These are phyloP conservation scores for Copidosoma aretas DNA, from an alignment of 2,888 invertebrate genomes.

Conservation along the genomic window DNA sequence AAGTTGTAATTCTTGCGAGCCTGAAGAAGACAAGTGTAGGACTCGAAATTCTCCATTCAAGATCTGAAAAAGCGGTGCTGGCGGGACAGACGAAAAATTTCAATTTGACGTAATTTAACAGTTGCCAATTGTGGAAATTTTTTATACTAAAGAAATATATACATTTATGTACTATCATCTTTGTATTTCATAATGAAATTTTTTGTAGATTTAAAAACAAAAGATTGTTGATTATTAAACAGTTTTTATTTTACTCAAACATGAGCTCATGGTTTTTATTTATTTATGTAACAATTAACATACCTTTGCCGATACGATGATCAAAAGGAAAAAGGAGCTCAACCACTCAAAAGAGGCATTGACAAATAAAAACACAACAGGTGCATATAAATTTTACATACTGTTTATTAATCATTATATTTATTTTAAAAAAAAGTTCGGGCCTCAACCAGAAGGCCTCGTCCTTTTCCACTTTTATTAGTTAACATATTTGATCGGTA, in stretches of 20 bases:
- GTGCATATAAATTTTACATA: conserved; percentile 56
- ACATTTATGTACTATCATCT: conserved; percentile 4
- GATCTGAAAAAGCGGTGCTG: neutral
- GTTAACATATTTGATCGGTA: conserved; percentile 56
- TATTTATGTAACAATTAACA: conserved; percentile 5
- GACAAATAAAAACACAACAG: conserved; percentile 16
- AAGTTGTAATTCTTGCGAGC: conserved; percentile 2
- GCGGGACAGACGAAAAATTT: neutral
- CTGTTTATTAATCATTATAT: conserved; percentile 58
- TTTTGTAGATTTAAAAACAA: conserved; percentile 18
- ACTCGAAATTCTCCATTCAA: neutral
- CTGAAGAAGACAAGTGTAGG: neutral
- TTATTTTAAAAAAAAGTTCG: conserved; percentile 54
- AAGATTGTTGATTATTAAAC: conserved; percentile 29
- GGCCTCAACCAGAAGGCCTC: conserved; percentile 59
- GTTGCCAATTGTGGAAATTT: conserved; percentile 32
- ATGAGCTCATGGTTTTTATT: conserved; percentile 3
- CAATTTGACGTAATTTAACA: conserved; percentile 16
- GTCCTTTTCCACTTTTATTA: conserved; percentile 44
- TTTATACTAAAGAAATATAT: conserved; percentile 27
- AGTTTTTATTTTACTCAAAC: conserved; percentile 30
- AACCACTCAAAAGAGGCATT: too few relatives aligned
- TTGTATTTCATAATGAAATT: conserved; percentile 27
- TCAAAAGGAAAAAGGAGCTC: too few relatives aligned
- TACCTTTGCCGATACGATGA: too few relatives aligned